Evolutionary conservation across 2,113 vertebrate species (phyloP).

Genomic region (Microcebus jonahi): DNA sequence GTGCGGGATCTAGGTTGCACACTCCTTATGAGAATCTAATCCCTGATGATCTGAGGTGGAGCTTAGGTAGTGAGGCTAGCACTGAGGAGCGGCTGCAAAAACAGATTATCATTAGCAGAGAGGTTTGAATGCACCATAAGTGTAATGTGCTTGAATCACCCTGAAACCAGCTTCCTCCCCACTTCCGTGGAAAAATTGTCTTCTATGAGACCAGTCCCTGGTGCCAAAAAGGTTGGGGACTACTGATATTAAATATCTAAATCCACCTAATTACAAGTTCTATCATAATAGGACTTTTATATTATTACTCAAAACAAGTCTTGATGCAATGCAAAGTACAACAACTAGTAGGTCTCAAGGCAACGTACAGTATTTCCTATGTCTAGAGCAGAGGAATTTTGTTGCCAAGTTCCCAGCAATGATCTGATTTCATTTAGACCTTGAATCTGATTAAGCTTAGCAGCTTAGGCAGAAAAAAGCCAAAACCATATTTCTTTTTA

Average conservation of each 20-base stretch:
- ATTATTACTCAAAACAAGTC: slow-evolving; percentile 20
- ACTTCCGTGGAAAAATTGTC: no score
- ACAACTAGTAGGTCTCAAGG: not conserved
- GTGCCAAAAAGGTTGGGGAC: no score
- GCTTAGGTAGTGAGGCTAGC: no score
- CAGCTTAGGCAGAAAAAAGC: not conserved
- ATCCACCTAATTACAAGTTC: not conserved
- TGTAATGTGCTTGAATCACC: no score
- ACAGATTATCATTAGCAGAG: no score
- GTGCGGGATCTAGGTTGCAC: no score
- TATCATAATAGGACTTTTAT: not conserved
- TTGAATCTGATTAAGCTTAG: not conserved
- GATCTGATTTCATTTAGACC: not conserved
- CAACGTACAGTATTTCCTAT: not conserved
- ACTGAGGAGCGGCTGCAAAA: no score
- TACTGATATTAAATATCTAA: not conserved
- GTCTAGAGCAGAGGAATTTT: not conserved
- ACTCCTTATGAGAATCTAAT: no score
- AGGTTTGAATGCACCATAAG: no score
- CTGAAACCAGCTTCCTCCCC: no score
- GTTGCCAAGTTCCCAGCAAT: not conserved
- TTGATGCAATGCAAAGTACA: not conserved
- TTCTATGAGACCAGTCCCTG: no score
- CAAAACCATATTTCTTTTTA: not conserved
- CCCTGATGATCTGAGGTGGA: no score